phyloP scores from a whole-genome alignment of 2,888 invertebrate genomes.

The Liopterus haemorrhoidalis region DNA sequence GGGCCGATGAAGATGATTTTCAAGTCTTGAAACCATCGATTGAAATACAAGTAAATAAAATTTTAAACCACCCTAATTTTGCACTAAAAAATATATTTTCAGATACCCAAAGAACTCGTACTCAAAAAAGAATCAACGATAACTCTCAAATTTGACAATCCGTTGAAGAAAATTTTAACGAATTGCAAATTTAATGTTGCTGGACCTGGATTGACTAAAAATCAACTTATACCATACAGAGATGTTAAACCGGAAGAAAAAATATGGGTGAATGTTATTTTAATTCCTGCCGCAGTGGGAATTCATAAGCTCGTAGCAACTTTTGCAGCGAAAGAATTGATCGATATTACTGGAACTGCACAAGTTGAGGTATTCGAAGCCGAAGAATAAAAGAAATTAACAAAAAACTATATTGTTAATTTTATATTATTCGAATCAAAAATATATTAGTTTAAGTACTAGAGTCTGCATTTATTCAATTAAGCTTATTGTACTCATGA shows the following conservation, averaged over 20 bases:
- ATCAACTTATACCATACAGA: slow-evolving; percentile 52
- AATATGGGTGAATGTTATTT: slow-evolving; percentile 51
- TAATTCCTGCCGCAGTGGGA: slow-evolving; percentile 59
- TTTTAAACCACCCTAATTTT: slow-evolving; percentile 6
- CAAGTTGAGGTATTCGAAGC: slow-evolving; percentile 51
- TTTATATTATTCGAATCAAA: too few species aligned
- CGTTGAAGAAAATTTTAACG: slow-evolving; percentile 57
- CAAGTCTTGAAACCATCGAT: slow-evolving; percentile 69
- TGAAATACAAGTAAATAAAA: slow-evolving; percentile 54
- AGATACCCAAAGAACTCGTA: slow-evolving; percentile 59
- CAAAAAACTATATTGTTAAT: too few species aligned
- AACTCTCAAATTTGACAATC: slow-evolving; percentile 62
- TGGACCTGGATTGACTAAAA: slow-evolving; percentile 60
- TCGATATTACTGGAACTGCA: slow-evolving; percentile 64
- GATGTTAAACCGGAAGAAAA: slow-evolving; percentile 53
- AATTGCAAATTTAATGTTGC: slow-evolving; percentile 65
- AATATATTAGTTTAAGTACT: too few species aligned
- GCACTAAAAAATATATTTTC: slow-evolving; percentile 30
- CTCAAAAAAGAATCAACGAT: slow-evolving; percentile 52
- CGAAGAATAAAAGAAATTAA: slow-evolving; percentile 30
- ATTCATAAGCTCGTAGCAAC: slow-evolving; percentile 63
- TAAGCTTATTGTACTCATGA: too few species aligned
- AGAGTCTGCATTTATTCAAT: too few species aligned
- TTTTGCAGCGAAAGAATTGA: slow-evolving; percentile 62
- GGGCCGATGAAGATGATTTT: slow-evolving; percentile 79